These are phyloP conservation scores for Phalacrocorax carbo DNA, from an alignment of 2,113 vertebrate species.

Conservation along the genomic window DNA sequence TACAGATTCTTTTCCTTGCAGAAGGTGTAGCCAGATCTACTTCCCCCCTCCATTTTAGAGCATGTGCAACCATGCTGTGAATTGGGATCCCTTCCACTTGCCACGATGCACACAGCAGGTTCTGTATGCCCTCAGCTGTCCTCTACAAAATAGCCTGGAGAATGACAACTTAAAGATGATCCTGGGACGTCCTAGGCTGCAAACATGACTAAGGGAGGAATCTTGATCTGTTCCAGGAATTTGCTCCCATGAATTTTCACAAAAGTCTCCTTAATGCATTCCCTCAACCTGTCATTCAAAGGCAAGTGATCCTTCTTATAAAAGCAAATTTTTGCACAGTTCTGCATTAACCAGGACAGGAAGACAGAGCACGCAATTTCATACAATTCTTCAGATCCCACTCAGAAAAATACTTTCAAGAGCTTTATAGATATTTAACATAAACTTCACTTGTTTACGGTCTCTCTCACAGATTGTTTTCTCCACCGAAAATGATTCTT, in stretches of 20 bases:
- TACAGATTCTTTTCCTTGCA: background rate
- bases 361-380: background rate
- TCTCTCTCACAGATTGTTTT: background rate
- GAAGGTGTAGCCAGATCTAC: background rate
- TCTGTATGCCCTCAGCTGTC: background rate
- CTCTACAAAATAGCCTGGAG: background rate
- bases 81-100: background rate
- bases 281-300: background rate
- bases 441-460: background rate
- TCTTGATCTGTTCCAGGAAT: background rate
- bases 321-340: background rate
- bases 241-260: background rate
- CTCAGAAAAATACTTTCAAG: background rate
- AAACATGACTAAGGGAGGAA: background rate
- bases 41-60: background rate
- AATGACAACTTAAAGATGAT: background rate
- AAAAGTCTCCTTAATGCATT: background rate
- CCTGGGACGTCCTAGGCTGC: background rate
- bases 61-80: background rate
- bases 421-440: background rate
- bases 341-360: background rate
- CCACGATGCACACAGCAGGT: background rate
- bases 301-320: background rate
- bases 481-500: background rate
- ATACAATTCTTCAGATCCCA: background rate